Evolutionary conservation across 1,140 invertebrate genomes (phyloP).

Genomic region (Armadillidium nasatum): DNA sequence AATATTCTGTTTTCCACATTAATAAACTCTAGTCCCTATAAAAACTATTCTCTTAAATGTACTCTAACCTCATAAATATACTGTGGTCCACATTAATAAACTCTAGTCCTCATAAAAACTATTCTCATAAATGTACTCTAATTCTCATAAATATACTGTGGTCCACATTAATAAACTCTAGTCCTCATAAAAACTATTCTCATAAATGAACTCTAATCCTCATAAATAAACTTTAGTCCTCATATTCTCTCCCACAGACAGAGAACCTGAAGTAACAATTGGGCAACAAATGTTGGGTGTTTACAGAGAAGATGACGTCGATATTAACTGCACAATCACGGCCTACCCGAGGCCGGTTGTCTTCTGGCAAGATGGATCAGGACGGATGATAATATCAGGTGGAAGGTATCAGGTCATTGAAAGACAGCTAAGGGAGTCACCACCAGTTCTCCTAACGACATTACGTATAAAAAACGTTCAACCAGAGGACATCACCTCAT

Average conservation of each 20-base stretch:
- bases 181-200: no score
- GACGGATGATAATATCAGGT: slow-evolving; percentile 43
- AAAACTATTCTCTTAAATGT: no score
- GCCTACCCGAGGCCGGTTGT: slow-evolving; percentile 40
- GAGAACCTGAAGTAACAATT: slow-evolving; percentile 36
- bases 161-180: no score
- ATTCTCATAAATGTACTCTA: no score
- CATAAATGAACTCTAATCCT: no score
- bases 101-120: no score
- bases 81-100: no score
- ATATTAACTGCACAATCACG: slow-evolving; percentile 41
- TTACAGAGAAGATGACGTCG: slow-evolving; percentile 37
- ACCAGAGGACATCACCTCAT: slow-evolving; percentile 33
- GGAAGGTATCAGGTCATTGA: slow-evolving; percentile 40
- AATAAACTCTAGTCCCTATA: no score
- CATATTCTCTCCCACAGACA: slow-evolving; percentile 17
- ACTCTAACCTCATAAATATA: no score
- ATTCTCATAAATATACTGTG: no score
- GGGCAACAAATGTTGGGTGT: slow-evolving; percentile 41
- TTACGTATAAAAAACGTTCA: slow-evolving; percentile 25
- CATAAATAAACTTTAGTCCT: no score
- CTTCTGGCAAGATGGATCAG: slow-evolving; percentile 37
- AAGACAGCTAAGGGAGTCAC: slow-evolving; percentile 30
- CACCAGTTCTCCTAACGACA: slow-evolving; percentile 34
- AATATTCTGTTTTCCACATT: no score